Conservation (phyloP, 2,797 vertebrate genomes). For the Heteromormyrus szaboi region DNA sequence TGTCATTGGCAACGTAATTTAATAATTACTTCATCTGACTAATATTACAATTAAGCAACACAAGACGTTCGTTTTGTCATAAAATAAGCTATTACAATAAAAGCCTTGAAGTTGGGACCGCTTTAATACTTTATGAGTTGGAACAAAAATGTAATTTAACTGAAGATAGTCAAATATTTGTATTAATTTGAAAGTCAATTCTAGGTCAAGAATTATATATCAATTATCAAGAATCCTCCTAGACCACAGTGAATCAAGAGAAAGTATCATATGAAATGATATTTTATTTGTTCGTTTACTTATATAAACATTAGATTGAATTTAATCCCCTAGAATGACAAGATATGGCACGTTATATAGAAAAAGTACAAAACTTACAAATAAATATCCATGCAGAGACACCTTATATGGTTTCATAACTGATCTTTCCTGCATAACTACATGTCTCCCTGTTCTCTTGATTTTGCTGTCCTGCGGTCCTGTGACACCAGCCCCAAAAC, state of each 20-base stretch:
- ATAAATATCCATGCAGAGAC: neutral
- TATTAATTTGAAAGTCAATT: neutral
- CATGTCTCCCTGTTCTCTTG: neutral
- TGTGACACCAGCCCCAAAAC: neutral
- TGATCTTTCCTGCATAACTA: neutral
- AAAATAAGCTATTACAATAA: neutral
- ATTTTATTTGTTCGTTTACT: neutral
- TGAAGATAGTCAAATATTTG: neutral
- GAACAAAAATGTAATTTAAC: neutral
- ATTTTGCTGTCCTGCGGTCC: neutral
- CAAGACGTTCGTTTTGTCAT: neutral
- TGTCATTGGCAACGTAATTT: neutral
- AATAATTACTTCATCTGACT: neutral
- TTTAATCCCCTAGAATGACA: neutral
- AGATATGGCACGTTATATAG: neutral
- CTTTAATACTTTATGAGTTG: neutral
- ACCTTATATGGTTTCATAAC: neutral
- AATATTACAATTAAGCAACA: neutral
- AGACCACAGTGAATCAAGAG: neutral
- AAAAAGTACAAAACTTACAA: neutral
- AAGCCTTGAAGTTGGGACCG: neutral
- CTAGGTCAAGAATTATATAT: neutral
- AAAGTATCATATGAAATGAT: neutral
- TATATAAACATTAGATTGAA: neutral
- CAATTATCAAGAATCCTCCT: neutral